Evolutionary conservation across 2,888 invertebrate species (phyloP).

Genomic region (Barypeithes pellucidus): DNA sequence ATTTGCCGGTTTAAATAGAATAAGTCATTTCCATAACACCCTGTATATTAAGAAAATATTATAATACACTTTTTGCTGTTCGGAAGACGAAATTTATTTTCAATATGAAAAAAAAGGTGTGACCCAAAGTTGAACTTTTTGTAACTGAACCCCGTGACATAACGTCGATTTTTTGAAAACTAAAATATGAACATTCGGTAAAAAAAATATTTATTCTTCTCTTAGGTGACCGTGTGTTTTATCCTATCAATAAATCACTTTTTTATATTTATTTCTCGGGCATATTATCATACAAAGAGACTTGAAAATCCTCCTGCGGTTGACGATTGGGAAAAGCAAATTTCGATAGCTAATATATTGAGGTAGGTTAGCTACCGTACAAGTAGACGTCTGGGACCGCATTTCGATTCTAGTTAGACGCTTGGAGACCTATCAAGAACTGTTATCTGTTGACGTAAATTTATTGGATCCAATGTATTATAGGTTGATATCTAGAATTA

Average conservation of each 20-base stretch:
- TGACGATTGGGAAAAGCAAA: background rate
- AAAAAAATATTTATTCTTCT: no score
- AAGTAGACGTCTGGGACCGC: slow-evolving; percentile 14
- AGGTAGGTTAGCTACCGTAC: slow-evolving; percentile 8
- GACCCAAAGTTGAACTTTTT: no score
- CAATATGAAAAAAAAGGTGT: no score
- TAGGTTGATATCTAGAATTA: background rate
- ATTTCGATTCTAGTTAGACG: slow-evolving; percentile 9
- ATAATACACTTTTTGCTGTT: no score
- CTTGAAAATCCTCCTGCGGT: slow-evolving; percentile 1
- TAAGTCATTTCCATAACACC: no score
- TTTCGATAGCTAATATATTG: slow-evolving; percentile 19
- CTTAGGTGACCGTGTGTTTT: no score
- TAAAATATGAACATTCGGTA: no score
- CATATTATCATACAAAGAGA: background rate
- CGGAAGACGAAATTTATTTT: no score
- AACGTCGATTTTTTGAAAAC: no score
- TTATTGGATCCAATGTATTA: background rate
- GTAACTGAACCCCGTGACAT: no score
- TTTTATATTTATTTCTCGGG: background rate
- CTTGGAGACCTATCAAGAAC: slow-evolving; percentile 22
- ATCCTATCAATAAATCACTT: background rate
- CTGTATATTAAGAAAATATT: no score
- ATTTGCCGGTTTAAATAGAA: no score
- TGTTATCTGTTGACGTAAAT: slow-evolving; percentile 9